phyloP scores from a whole-genome alignment of 2,113 vertebrate genomes.

The Hiodon tergisus region DNA sequence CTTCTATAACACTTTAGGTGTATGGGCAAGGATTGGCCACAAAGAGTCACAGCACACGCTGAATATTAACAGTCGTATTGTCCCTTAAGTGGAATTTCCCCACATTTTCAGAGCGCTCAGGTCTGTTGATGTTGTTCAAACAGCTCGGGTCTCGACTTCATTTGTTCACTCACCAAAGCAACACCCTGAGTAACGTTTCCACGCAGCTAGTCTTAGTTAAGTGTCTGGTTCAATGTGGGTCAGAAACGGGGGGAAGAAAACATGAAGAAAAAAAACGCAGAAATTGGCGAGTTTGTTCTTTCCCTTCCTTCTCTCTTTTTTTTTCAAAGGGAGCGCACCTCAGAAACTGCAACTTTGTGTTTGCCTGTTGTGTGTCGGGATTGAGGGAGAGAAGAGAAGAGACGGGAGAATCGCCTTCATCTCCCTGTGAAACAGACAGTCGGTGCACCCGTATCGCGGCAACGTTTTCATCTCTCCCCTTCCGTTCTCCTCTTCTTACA shows the following conservation, averaged over 20 bases:
- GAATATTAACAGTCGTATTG: too few relatives aligned
- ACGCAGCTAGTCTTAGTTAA: slow-evolving; percentile 24
- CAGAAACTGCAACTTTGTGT: neutral
- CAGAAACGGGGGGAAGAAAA: neutral
- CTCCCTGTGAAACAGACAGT: slow-evolving; percentile 26
- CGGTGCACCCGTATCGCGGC: slow-evolving; percentile 18
- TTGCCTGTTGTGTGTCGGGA: slow-evolving; percentile 21
- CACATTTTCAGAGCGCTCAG: neutral
- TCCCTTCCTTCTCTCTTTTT: slow-evolving; percentile 18
- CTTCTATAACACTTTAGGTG: too few relatives aligned
- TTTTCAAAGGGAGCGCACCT: slow-evolving; percentile 9
- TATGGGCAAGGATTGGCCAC: too few relatives aligned
- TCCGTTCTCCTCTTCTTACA: slow-evolving; percentile 27
- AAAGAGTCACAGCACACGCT: too few relatives aligned
- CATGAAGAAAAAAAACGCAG: neutral
- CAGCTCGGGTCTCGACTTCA: neutral
- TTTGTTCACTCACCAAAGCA: neutral
- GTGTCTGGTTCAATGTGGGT: slow-evolving; percentile 34
- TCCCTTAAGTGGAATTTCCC: neutral
- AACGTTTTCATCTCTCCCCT: slow-evolving; percentile 37
- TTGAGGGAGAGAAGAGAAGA: slow-evolving; percentile 31
- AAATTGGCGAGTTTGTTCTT: neutral
- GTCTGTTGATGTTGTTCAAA: neutral
- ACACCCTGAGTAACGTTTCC: neutral
- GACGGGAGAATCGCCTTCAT: slow-evolving; percentile 40